A percentile compares a stretch with the other conserved stretches of the same genome.
phyloP scores from a whole-genome alignment of 2,113 vertebrate genomes.

The Thunnus maccoyii region DNA sequence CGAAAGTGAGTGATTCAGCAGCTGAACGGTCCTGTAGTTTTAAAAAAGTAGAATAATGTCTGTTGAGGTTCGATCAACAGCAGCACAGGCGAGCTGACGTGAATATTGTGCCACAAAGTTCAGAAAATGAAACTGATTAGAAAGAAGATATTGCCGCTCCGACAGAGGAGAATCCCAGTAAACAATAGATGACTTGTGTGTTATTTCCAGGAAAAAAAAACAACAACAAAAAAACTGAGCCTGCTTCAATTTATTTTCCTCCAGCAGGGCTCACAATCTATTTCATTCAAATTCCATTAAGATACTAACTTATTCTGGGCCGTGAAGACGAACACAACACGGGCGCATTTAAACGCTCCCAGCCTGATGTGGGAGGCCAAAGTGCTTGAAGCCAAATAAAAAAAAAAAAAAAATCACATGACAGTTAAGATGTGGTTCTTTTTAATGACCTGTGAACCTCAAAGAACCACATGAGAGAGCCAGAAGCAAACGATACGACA shows the following conservation, averaged over 20 bases:
- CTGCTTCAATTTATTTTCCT: background rate
- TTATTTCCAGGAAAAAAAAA: background rate
- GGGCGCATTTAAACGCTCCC: background rate
- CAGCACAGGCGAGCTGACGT: background rate
- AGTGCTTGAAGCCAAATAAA: constrained; percentile 58
- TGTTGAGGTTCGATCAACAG: background rate
- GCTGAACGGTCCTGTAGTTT: background rate
- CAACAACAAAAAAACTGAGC: background rate
- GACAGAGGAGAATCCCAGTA: background rate
- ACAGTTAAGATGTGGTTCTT: background rate
- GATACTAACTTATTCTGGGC: background rate
- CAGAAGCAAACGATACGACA: background rate
- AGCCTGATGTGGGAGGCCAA: constrained; percentile 24
- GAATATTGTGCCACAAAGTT: background rate
- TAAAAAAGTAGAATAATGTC: too few relatives aligned
- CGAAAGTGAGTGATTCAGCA: background rate
- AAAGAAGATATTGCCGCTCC: background rate
- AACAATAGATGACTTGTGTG: background rate
- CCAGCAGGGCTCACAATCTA: background rate
- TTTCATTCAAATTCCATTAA: background rate
- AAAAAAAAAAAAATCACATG: constrained; percentile 13
- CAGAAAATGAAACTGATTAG: background rate
- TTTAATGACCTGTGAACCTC: background rate
- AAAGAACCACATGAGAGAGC: background rate
- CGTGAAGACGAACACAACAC: background rate